Percentiles rank a stretch among this genome's conserved stretches.
Evolutionary conservation across 1,140 invertebrate genomes (phyloP).

Genomic region (Trigoniulus corallinus): DNA sequence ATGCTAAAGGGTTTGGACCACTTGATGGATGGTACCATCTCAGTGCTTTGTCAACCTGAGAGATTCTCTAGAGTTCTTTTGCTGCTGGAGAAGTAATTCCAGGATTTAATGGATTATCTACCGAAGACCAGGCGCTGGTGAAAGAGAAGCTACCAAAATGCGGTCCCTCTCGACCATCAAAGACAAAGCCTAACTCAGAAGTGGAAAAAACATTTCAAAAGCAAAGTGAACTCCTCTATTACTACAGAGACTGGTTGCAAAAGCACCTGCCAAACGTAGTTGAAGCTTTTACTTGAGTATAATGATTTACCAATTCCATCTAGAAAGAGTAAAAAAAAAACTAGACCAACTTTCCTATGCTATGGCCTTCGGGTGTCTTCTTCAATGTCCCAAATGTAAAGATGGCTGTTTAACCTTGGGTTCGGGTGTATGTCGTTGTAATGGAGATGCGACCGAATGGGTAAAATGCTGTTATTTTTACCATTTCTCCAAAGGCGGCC

Average conservation of each 20-base stretch:
- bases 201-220: constrained; percentile 29
- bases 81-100: constrained; percentile 50
- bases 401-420: no score
- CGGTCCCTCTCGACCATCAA: constrained; percentile 16
- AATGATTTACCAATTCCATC: constrained; percentile 51
- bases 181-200: constrained; percentile 12
- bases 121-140: constrained; percentile 54
- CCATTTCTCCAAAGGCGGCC: constrained; percentile 51
- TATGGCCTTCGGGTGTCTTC: constrained; percentile 70
- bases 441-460: constrained; percentile 74
- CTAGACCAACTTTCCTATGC: constrained; percentile 61
- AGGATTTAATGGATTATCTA: constrained; percentile 51
- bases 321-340: constrained; percentile 45
- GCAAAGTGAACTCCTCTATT: constrained; percentile 65
- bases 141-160: constrained; percentile 43
- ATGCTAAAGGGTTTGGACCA: constrained; percentile 49
- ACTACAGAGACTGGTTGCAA: constrained; percentile 41
- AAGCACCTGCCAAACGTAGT: constrained; percentile 32
- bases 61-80: constrained; percentile 54
- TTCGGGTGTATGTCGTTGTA: constrained; percentile 63
- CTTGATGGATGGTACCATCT: constrained; percentile 68
- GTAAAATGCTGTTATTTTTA: constrained; percentile 59
- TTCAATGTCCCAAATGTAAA: constrained; percentile 62
- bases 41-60: constrained; percentile 76
- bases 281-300: constrained; percentile 44